Percentiles rank a stretch among this genome's conserved stretches.
Conservation (phyloP, 2,797 vertebrate species). For the Calcarius lapponicus region DNA sequence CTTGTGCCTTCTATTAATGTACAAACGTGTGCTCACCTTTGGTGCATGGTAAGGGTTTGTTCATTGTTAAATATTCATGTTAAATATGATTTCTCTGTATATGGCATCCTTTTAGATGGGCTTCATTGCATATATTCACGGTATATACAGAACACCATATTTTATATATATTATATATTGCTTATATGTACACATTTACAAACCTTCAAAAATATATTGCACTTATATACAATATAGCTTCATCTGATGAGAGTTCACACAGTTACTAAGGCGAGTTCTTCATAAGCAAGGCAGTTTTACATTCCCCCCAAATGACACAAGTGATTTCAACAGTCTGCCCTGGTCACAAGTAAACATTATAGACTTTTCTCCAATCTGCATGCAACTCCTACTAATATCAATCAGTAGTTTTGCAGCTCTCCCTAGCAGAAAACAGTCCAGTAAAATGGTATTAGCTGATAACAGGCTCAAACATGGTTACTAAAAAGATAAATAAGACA, state of each 20-base stretch:
- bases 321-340: conserved; percentile 52
- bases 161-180: conserved; percentile 76
- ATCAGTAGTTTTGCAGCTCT: conserved; percentile 13
- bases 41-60: conserved; percentile 10
- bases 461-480: conserved; percentile 14
- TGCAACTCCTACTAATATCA: conserved; percentile 6
- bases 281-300: conserved; percentile 66
- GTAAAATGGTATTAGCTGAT: conserved; percentile 4
- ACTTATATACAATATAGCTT: conserved; percentile 77
- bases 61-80: conserved; percentile 24
- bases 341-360: conserved; percentile 56
- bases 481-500: conserved; percentile 34
- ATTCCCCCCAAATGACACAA: background rate
- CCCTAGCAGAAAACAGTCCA: conserved; percentile 38
- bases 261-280: conserved; percentile 68
- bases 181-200: conserved; percentile 82
- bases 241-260: conserved; percentile 63
- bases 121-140: conserved; percentile 42
- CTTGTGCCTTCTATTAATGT: background rate
- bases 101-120: conserved; percentile 47
- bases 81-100: conserved; percentile 52
- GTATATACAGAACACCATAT: conserved; percentile 65
- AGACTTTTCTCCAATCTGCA: conserved; percentile 45
- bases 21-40: background rate
- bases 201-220: conserved; percentile 80